Base-by-base conservation (phyloP, 1,140 invertebrate species). In the Heliconius eleuchia region DNA sequence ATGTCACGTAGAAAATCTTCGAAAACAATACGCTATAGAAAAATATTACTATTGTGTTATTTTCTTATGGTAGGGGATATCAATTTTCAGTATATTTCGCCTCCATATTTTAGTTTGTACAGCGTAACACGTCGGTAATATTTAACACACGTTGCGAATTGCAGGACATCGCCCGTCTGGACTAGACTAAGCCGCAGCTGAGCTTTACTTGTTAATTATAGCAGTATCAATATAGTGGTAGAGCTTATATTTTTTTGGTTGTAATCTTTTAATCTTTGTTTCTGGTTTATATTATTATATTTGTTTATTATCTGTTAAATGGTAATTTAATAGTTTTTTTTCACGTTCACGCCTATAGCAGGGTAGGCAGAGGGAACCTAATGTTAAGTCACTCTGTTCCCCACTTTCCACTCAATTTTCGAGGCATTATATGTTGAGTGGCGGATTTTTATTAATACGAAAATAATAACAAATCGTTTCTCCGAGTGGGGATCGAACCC, bases 141-240 rank as follows among this genome's bases (percentile, higher is more conserved):
- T 77, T 27, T 46, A 78, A 66, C 80, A 84, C 76, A 77, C 37
- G 76, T 42, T n/a, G 46, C 42, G 71, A 50, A 60, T 79, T 81
- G 82, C 77, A 30, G 60, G 60, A 84, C 84, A 82, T 84, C 82
- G 83, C 82, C 83, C 81, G 83, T 83, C 82, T 80, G 73, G 85
- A 71, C 78, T 76, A 76, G 74, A 76, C 74, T 46, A 71, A 76
- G 60, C 39, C 18, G 23, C 74, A 71, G 57, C 57, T 70, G 60
- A 76, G 66, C 74, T 13, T 19, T 23, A 11, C 57, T 39, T 30
- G 13, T 46, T 76, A 76, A 76, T 76, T 76, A 70, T 76, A 27
- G 42, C 57, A 11, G 3, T 72, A 42, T 72, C 9, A 39, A 19
- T 39, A 8, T 8, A 42, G 2, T 3, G 27, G 60, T 13, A 27